phyloP scores from a whole-genome alignment of 2,888 invertebrate genomes.

The Heliconius cydno region DNA sequence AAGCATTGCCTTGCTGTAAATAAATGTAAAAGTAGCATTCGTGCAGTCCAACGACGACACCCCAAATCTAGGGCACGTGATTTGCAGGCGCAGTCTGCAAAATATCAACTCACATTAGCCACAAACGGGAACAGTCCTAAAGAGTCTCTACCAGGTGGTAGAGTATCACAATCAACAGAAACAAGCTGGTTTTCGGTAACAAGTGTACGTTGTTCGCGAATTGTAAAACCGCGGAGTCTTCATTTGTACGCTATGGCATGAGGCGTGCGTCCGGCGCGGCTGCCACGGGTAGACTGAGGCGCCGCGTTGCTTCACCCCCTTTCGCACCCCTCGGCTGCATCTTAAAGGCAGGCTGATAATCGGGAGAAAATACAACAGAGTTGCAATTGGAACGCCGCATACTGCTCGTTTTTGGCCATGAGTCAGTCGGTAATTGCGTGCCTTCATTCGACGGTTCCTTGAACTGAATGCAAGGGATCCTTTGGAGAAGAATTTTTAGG shows the following conservation, averaged over 20 bases:
- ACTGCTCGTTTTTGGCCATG: conserved; percentile 74
- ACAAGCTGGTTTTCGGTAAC: conserved; percentile 56
- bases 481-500: conserved; percentile 48
- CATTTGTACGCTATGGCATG: conserved; percentile 65
- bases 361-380: conserved; percentile 79
- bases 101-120: conserved; percentile 78
- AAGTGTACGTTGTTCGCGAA: conserved; percentile 62
- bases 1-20: conserved; percentile 71
- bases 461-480: conserved; percentile 49
- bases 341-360: conserved; percentile 78
- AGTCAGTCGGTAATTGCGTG: conserved; percentile 74
- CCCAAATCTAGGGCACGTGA: conserved; percentile 79
- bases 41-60: conserved; percentile 71
- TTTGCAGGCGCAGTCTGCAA: conserved; percentile 64
- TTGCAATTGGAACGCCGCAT: conserved; percentile 79
- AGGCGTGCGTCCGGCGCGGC: conserved; percentile 64
- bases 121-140: conserved; percentile 73
- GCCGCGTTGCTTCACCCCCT: conserved; percentile 56
- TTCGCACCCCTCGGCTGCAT: conserved; percentile 67
- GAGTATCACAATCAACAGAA: conserved; percentile 67
- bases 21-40: conserved; percentile 68
- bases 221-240: conserved; percentile 67
- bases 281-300: conserved; percentile 71
- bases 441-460: conserved; percentile 64
- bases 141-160: conserved; percentile 52